Conservation (phyloP, 1,140 invertebrate genomes). For the Panagrolaimus sp. region DNA sequence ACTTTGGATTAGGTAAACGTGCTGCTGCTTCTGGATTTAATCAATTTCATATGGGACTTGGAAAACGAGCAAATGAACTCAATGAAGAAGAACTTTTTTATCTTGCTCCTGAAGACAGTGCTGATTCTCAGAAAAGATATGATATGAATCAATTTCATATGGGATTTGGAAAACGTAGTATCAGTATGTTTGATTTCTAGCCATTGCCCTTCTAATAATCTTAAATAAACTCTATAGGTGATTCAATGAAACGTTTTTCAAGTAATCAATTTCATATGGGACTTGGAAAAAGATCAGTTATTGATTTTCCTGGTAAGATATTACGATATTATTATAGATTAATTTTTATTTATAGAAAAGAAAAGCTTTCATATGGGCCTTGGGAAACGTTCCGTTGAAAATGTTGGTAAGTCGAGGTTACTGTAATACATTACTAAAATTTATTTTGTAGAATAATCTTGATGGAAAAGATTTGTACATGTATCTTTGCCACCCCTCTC, state of each 20-base stretch:
- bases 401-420: too few relatives aligned
- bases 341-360: constrained; percentile 2
- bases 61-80: not conserved
- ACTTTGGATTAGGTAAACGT: not conserved
- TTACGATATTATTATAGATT: not conserved
- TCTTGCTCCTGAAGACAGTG: not conserved
- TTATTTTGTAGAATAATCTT: not conserved
- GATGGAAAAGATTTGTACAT: not conserved
- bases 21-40: not conserved
- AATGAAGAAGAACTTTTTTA: not conserved
- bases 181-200: not conserved
- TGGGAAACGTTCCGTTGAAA: not conserved
- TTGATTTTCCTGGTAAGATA: not conserved
- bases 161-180: not conserved
- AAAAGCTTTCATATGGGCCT: not conserved
- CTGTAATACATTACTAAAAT: too few relatives aligned
- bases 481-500: too few relatives aligned
- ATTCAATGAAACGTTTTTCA: not conserved
- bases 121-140: not conserved
- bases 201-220: not conserved
- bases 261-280: not conserved
- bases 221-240: not conserved
- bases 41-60: not conserved
- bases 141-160: not conserved
- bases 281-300: not conserved